A percentile compares a stretch with the other conserved stretches of the same genome.
Conservation (phyloP, 1,140 invertebrate genomes). For the Neuroterus valhalla region DNA sequence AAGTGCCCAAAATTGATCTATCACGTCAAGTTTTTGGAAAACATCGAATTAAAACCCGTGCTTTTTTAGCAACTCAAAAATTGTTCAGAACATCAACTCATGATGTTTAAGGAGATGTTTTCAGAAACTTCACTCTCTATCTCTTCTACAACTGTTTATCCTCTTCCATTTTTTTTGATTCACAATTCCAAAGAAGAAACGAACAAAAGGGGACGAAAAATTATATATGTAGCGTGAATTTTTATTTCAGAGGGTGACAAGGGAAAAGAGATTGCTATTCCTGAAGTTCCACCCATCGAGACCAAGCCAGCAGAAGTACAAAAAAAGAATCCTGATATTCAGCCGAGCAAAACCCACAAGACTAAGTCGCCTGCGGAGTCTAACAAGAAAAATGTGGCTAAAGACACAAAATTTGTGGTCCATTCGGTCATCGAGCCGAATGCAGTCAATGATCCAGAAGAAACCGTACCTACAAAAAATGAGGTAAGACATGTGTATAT, state of each 20-base stretch:
- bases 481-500: slow-evolving; percentile 44
- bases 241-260: slow-evolving; percentile 1
- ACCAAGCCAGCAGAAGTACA: slow-evolving; percentile 64
- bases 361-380: slow-evolving; percentile 55
- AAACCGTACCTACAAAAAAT: slow-evolving; percentile 41
- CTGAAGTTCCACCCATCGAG: slow-evolving; percentile 57
- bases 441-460: slow-evolving; percentile 44
- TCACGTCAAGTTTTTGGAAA: too few species aligned
- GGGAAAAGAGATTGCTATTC: neutral
- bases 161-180: too few species aligned
- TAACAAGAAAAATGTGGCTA: slow-evolving; percentile 59
- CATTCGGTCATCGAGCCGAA: slow-evolving; percentile 66
- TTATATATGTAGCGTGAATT: neutral
- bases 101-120: too few species aligned
- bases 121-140: too few species aligned
- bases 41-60: too few species aligned
- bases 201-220: too few species aligned
- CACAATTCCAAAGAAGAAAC: too few species aligned
- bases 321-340: slow-evolving; percentile 67
- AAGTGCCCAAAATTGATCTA: too few species aligned
- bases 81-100: too few species aligned
- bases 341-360: slow-evolving; percentile 70
- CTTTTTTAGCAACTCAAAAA: too few species aligned
- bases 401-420: slow-evolving; percentile 65
- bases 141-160: too few species aligned